Percentiles rank a stretch among this genome's conserved stretches.
These are phyloP conservation scores for Ormyrus pomaceus DNA, from an alignment of 2,888 invertebrate genomes.

Conservation along the genomic window DNA sequence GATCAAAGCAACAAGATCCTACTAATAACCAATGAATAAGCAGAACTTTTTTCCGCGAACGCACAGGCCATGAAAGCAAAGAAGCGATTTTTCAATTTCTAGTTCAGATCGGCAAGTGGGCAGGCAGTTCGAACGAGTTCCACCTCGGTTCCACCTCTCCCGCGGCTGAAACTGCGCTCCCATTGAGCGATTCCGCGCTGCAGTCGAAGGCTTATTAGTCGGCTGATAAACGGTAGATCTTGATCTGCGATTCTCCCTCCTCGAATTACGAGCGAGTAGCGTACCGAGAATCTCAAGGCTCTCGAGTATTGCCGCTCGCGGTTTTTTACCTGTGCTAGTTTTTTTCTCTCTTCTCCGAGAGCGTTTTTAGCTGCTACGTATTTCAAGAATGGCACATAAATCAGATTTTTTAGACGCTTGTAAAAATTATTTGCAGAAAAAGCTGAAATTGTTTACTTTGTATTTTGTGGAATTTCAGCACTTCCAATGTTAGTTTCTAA, in stretches of 20 bases:
- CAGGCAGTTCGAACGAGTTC: slow-evolving; percentile 28
- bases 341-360: neutral
- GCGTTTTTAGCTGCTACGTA: neutral
- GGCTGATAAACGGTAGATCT: slow-evolving; percentile 33
- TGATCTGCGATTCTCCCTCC: neutral
- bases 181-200: slow-evolving; percentile 20
- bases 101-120: slow-evolving; percentile 16
- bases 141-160: slow-evolving; percentile 13
- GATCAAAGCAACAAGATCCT: no score
- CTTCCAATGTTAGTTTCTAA: no score
- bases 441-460: no score
- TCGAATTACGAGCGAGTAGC: neutral
- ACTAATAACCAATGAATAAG: no score
- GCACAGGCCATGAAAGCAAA: slow-evolving; percentile 1
- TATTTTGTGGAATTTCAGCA: no score
- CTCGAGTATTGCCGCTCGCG: neutral
- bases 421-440: no score
- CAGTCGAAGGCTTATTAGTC: slow-evolving; percentile 40
- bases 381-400: no score
- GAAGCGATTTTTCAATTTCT: no score
- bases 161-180: slow-evolving; percentile 19
- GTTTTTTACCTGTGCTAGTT: neutral
- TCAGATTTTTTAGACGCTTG: no score
- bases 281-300: slow-evolving; percentile 38
- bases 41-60: no score